A percentile compares a stretch with the other conserved stretches of the same genome.
Evolutionary conservation across 2,113 vertebrate genomes (phyloP).

Genomic region (Gavialis gangeticus): DNA sequence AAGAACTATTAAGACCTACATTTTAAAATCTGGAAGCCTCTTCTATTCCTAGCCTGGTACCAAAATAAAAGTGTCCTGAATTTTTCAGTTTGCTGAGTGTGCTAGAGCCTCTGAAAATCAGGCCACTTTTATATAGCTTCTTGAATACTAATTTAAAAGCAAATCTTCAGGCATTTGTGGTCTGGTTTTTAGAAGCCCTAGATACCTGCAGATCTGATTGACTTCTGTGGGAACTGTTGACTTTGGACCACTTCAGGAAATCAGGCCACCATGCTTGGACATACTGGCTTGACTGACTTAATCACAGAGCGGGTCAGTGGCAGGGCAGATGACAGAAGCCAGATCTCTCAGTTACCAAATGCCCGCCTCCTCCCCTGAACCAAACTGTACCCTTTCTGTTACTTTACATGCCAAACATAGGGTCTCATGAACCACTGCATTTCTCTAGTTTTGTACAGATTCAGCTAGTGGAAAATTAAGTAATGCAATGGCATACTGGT

Average conservation of each 20-base stretch:
- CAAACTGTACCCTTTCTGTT: neutral
- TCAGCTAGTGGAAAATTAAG: neutral
- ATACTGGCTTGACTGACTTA: accelerated
- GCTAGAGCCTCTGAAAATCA: neutral
- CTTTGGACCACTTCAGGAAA: neutral
- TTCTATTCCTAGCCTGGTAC: neutral
- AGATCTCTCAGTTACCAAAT: accelerated
- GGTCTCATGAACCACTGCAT: neutral
- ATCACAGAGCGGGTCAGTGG: accelerated
- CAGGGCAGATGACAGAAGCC: neutral
- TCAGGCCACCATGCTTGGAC: neutral
- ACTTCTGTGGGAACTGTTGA: accelerated
- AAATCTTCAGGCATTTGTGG: neutral
- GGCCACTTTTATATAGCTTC: neutral
- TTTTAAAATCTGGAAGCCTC: neutral
- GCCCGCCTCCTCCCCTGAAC: neutral
- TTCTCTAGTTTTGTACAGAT: neutral
- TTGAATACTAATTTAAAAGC: neutral
- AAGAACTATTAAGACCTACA: neutral
- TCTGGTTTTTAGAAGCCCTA: neutral
- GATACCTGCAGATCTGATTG: accelerated
- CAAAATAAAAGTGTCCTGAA: neutral
- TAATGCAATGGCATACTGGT: accelerated
- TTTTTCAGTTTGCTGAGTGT: neutral
- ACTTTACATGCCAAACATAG: neutral